phyloP scores from a whole-genome alignment of 2,797 vertebrate genomes.

The Cyclura pinguis region DNA sequence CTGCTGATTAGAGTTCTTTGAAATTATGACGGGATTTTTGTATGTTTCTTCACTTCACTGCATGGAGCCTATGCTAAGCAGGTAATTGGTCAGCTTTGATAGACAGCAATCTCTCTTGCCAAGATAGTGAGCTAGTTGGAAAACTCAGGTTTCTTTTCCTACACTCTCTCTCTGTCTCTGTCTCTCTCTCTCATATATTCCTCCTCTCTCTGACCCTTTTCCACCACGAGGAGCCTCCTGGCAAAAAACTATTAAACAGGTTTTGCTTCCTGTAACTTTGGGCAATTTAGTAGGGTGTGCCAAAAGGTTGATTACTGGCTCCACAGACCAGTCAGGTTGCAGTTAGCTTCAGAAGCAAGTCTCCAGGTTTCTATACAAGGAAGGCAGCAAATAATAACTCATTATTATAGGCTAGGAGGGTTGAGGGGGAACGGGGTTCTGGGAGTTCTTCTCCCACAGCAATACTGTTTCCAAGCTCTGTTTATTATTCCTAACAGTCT shows the following conservation, averaged over 20 bases:
- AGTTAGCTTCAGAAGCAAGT: not conserved
- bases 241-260: not conserved
- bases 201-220: not conserved
- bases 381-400: too few relatives aligned
- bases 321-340: not conserved
- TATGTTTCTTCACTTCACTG: not conserved
- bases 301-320: conserved; percentile 12
- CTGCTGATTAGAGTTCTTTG: not conserved
- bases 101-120: conserved; percentile 10
- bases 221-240: not conserved
- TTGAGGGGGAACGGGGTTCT: too few relatives aligned
- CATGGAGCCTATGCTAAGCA: not conserved
- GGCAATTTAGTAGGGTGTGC: not conserved
- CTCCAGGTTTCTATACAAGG: not conserved
- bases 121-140: conserved; percentile 26
- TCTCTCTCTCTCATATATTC: not conserved
- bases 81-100: not conserved
- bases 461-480: too few relatives aligned
- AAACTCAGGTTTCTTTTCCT: conserved; percentile 19
- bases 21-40: conserved; percentile 7
- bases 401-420: too few relatives aligned
- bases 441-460: too few relatives aligned
- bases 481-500: not conserved
- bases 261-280: not conserved
- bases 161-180: not conserved